A percentile compares a stretch with the other conserved stretches of the same genome.
Evolutionary conservation across 2,888 invertebrate species (phyloP).

Genomic region (Nesidiocoris tenuis): DNA sequence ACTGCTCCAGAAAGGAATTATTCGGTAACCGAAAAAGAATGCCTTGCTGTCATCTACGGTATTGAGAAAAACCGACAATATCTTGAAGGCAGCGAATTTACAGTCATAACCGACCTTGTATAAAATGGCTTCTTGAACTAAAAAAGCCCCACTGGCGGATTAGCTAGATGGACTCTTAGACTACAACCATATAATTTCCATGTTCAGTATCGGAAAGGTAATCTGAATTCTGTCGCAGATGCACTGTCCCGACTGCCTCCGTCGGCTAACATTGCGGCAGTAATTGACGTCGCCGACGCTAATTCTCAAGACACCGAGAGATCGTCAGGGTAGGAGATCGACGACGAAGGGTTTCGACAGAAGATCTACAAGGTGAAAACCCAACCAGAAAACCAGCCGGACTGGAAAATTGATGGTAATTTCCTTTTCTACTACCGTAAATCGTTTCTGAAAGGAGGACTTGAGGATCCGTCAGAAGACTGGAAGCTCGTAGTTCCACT

Average conservation of each 20-base stretch:
- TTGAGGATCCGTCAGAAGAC: slow-evolving; percentile 27
- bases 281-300: neutral
- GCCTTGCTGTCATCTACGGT: slow-evolving; percentile 49
- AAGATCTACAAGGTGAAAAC: slow-evolving; percentile 11
- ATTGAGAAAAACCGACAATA: slow-evolving; percentile 49
- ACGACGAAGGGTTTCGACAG: slow-evolving; percentile 32
- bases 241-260: neutral
- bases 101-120: slow-evolving; percentile 50
- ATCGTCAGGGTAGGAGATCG: slow-evolving; percentile 1
- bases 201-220: slow-evolving; percentile 39
- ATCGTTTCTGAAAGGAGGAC: slow-evolving; percentile 24
- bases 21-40: slow-evolving; percentile 49
- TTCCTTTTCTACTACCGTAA: slow-evolving; percentile 21
- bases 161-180: slow-evolving; percentile 50
- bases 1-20: slow-evolving; percentile 47
- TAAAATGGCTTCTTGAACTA: slow-evolving; percentile 49
- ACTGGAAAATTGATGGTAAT: slow-evolving; percentile 18
- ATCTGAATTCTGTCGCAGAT: slow-evolving; percentile 11
- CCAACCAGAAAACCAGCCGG: slow-evolving; percentile 10
- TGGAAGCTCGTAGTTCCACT: slow-evolving; percentile 38
- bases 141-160: slow-evolving; percentile 48
- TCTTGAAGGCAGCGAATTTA: slow-evolving; percentile 50
- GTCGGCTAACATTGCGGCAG: neutral
- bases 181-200: slow-evolving; percentile 47
- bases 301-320: too few species aligned